Evolutionary conservation across 2,888 invertebrate genomes (phyloP), one percentile per base, ranked within the genome.

Genomic region (Andrena minutula): DNA sequence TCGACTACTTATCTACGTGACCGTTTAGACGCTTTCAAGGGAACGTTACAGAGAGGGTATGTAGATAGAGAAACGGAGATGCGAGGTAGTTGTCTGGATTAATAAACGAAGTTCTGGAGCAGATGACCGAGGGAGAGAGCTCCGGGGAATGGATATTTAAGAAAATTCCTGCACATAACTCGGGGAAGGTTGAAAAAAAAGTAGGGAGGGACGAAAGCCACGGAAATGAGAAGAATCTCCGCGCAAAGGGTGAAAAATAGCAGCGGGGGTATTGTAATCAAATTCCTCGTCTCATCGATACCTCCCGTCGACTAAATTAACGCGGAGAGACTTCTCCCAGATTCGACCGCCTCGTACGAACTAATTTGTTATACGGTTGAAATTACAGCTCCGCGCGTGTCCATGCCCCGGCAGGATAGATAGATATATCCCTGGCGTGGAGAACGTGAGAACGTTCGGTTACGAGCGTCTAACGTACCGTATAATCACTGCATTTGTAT

Each of bases 401-500:
- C 56, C 16, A 8, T 47, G 30, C 20, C 35, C 23, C 53, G 32
- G 12, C 30, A 32, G 64, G 49, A 83, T 77, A 84, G 41, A 86
- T 81, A 32, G 73, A 60, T 74, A 64, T 47, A 41, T 41, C 41
- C 16, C 41, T 41, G 56, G 26, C n/a, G 60, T 7, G 16, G 23
- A 56, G 79, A 71, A 80, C 75, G 74, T 68, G 82, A 75, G 81
- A 82, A 79, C 56, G 53, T 65, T 23, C 12, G 41, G 56, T 26
- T 26, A 41, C 60, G 51, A 58, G 76, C 30, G 12, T 30, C 78
- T 74, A 68, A 86, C 84, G 79, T 32, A 60, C 28, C 82, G 87
- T 75, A 74, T 88, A 86, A 88, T 88, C 82, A 66, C n/a, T 69
- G 80, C 75, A 87, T 89, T 88, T 82, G 80, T 87, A 89, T 85